Evolutionary conservation across 1,140 invertebrate species (phyloP).

Genomic region (Ceratoteleas bidentatus): DNA sequence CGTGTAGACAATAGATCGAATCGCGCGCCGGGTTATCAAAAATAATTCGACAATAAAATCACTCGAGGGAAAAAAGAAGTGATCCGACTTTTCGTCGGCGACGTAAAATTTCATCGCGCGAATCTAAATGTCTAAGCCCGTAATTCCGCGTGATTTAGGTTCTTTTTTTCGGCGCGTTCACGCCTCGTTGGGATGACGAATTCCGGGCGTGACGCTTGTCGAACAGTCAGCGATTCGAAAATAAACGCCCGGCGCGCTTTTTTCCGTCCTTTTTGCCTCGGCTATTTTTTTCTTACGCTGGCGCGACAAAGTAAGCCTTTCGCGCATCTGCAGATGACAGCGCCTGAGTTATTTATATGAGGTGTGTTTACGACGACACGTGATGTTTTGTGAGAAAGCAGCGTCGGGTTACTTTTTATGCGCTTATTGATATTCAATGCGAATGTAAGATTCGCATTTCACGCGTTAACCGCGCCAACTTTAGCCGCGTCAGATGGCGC

Average conservation of each 20-base stretch:
- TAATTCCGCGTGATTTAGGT: slow-evolving; percentile 17
- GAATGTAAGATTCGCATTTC: slow-evolving; percentile 49
- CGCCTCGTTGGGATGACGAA: background rate
- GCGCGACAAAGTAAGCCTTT: slow-evolving; percentile 46
- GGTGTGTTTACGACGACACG: slow-evolving; percentile 58
- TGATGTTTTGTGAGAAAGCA: slow-evolving; percentile 62
- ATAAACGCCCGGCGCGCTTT: slow-evolving; percentile 19
- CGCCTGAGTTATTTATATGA: slow-evolving; percentile 52
- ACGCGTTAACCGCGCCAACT: slow-evolving; percentile 35
- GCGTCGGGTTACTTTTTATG: slow-evolving; percentile 56
- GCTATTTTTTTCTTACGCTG: slow-evolving; percentile 15
- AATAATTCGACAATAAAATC: slow-evolving; percentile 13
- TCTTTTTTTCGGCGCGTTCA: background rate
- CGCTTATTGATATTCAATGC: slow-evolving; percentile 61
- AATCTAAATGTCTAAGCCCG: slow-evolving; percentile 2
- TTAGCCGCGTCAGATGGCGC: slow-evolving; percentile 18
- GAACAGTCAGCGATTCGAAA: slow-evolving; percentile 23
- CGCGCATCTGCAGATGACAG: slow-evolving; percentile 55
- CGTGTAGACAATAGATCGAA: slow-evolving; percentile 35
- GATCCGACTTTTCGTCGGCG: background rate
- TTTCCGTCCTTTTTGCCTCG: background rate
- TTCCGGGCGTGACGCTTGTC: no score
- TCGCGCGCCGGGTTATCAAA: slow-evolving; percentile 1
- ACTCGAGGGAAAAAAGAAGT: background rate
- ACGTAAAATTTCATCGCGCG: slow-evolving; percentile 23